These are phyloP conservation scores for Chymomyza costata DNA, from an alignment of 1,140 invertebrate species.

Conservation along the genomic window DNA sequence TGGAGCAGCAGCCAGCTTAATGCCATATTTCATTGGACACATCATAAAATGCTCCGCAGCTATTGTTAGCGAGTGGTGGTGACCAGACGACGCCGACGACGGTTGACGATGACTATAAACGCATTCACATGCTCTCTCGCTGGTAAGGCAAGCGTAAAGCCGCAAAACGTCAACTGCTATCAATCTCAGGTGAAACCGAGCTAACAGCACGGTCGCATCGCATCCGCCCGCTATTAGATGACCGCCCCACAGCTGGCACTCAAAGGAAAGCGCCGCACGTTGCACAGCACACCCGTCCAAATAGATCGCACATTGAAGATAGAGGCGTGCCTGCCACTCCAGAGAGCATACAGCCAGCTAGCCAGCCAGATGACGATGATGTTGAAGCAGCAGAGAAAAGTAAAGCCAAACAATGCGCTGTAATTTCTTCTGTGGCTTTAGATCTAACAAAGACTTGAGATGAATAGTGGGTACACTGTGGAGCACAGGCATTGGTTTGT, in stretches of 20 bases:
- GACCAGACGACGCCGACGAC: too few relatives aligned
- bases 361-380: neutral
- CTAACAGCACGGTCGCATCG: conserved; percentile 15
- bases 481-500: conserved; percentile 6
- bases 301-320: conserved; percentile 72
- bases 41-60: conserved; percentile 37
- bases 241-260: conserved; percentile 32
- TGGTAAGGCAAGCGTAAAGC: conserved; percentile 27
- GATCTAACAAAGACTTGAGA: conserved; percentile 36
- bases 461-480: conserved; percentile 16
- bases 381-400: neutral
- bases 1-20: too few relatives aligned
- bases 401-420: conserved; percentile 57
- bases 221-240: conserved; percentile 42
- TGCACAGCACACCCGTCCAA: too few relatives aligned
- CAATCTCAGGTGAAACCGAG: conserved; percentile 62
- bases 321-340: conserved; percentile 71
- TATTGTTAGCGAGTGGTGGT: conserved; percentile 23
- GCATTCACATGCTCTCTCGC: conserved; percentile 30
- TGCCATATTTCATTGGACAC: conserved; percentile 58
- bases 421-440: conserved; percentile 38
- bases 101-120: too few relatives aligned
- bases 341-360: neutral
- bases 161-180: conserved; percentile 60
- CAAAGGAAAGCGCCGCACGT: conserved; percentile 71